A percentile compares a stretch with the other conserved stretches of the same genome.
phyloP scores from a whole-genome alignment of 2,797 vertebrate species.

The Spheniscus humboldti region DNA sequence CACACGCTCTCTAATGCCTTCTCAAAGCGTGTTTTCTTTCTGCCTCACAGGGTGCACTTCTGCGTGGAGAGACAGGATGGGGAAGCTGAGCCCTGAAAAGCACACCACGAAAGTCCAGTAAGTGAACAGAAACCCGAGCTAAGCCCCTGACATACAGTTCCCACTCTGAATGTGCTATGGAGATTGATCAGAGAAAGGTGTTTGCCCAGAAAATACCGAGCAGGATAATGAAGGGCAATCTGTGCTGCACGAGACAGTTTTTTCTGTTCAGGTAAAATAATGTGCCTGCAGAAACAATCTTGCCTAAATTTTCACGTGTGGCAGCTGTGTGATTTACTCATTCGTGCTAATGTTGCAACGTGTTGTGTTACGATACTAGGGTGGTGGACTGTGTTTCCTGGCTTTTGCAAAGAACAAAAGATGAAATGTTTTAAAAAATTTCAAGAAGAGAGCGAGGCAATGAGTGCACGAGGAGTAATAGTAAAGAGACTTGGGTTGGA shows the following conservation, averaged over 20 bases:
- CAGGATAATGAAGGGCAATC: neutral
- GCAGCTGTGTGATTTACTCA: neutral
- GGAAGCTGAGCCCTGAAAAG: slow-evolving; percentile 41
- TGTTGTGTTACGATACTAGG: accelerated
- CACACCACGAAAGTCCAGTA: neutral
- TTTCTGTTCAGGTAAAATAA: neutral
- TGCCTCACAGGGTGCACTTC: neutral
- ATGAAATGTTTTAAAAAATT: neutral
- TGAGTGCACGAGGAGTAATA: neutral
- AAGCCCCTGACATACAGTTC: neutral
- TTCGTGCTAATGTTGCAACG: neutral
- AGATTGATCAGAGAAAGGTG: neutral
- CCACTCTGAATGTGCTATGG: neutral
- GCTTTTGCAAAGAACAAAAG: neutral
- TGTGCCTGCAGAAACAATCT: neutral
- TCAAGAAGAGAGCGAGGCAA: neutral
- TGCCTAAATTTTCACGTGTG: neutral
- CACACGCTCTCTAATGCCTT: neutral
- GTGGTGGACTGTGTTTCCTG: neutral
- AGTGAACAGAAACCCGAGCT: neutral
- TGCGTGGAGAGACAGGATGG: neutral
- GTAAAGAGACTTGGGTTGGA: neutral
- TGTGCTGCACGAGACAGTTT: neutral
- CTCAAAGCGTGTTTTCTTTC: neutral
- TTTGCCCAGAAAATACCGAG: neutral